Base-by-base conservation (phyloP, 2,797 vertebrate species). In the Chaetodon trifasciatus region DNA sequence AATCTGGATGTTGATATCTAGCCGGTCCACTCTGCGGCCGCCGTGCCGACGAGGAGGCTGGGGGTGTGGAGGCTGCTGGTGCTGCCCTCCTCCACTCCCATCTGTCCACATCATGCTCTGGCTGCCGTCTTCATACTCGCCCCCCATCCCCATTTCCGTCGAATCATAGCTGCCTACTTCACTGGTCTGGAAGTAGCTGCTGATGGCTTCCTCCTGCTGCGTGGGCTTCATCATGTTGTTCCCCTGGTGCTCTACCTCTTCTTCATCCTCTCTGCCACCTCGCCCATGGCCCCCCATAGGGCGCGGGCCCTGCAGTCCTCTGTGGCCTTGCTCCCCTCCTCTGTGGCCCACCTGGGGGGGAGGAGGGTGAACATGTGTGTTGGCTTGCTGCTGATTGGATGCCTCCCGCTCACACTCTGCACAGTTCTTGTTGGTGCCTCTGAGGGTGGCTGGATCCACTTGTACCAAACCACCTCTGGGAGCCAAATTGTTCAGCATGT, bases 1-100 rank as follows among this genome's bases (percentile, higher is more conserved):
- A 1, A 99, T 99, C 95, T 99, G 98, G 88, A 98, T 98, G 76
- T 99, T 99, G 93, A 99, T 98, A 84, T 99, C 98, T 70, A 99
- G 94, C n/a, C 98, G 95, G 92, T 99, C 98, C 64, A 99, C 96
- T 86, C 98, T 96, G 79, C 97, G 97, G 73, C 96, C 97, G 19
- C 95, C 97, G 55, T 97, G 97, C 0, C 94, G 87, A 0, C 92
- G 93, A 3, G 92, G 92, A 8, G 91, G 90, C 60, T 92, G 93
- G 1, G 84, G 92, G 6, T 92, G 93, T 0, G 86, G 91, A 21
- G 92, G 93, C 49, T 86, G 93, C 63, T 81, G 92, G 4, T 92
- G 92, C 76, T 88, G 92, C 2, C 83, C 84, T 39, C 82, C 86
- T 1, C 76, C 74, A 2, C 68, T 85, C 76, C 96, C 92, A 1